phyloP scores from a whole-genome alignment of 2,888 invertebrate genomes.

The Alentia gelatinosa region DNA sequence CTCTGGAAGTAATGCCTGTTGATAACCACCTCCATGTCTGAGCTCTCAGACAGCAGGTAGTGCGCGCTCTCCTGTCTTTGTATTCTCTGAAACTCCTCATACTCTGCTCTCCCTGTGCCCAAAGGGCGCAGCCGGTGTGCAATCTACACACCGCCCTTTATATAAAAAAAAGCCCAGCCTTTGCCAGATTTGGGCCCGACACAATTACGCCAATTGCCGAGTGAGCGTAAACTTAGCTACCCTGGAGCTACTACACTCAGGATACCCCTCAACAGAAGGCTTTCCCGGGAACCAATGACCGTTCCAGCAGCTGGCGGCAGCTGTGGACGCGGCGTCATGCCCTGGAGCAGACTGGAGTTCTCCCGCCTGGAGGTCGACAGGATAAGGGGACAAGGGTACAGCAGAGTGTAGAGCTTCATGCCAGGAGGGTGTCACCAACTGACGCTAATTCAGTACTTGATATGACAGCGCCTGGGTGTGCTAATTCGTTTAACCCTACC shows the following conservation, averaged over 20 bases:
- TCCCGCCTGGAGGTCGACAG: not conserved
- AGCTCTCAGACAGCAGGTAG: not conserved
- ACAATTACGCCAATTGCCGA: not conserved
- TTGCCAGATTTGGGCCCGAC: not conserved
- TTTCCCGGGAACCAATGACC: not conserved
- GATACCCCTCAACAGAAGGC: not conserved
- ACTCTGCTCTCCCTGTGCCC: too few relatives aligned
- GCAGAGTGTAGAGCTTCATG: not conserved
- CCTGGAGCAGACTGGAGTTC: not conserved
- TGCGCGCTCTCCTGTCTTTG: too few relatives aligned
- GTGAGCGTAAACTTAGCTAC: not conserved
- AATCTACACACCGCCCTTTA: not conserved
- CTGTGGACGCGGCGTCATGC: too few relatives aligned
- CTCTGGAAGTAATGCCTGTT: not conserved
- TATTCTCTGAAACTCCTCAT: too few relatives aligned
- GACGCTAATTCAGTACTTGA: constrained; percentile 23
- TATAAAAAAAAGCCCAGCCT: not conserved
- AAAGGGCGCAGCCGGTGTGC: too few relatives aligned
- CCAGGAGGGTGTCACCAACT: not conserved
- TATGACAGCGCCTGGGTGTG: not conserved
- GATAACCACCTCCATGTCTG: not conserved
- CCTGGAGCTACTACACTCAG: not conserved
- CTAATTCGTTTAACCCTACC: not conserved
- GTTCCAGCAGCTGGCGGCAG: not conserved
- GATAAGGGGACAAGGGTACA: not conserved